Conservation (phyloP, 2,113 vertebrate species). For the Antechinus stuartii region DNA sequence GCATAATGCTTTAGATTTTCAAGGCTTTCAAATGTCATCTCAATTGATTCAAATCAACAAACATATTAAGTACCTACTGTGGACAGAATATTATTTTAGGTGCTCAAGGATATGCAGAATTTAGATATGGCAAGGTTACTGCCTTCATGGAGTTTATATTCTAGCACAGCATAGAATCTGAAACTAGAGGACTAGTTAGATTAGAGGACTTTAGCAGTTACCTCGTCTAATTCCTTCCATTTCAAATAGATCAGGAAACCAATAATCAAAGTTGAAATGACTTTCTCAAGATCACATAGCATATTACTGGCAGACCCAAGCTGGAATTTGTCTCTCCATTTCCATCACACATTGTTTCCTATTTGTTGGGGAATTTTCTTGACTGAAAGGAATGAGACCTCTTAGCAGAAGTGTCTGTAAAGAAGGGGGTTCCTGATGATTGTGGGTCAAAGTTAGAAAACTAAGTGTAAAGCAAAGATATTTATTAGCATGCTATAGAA, state of each 20-base stretch:
- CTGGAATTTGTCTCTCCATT: not conserved
- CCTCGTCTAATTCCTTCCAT: not conserved
- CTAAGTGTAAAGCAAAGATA: not conserved
- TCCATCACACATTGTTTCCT: not conserved
- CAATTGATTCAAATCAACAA: not conserved
- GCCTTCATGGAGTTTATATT: not conserved
- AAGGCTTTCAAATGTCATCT: not conserved
- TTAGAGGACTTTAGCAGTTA: not conserved
- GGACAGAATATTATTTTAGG: not conserved
- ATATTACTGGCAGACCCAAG: not conserved
- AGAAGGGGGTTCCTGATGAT: not conserved
- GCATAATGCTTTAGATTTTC: not conserved
- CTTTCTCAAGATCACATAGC: not conserved
- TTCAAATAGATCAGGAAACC: not conserved
- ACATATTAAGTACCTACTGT: not conserved
- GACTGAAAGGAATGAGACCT: not conserved
- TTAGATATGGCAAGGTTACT: not conserved
- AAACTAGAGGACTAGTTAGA: not conserved
- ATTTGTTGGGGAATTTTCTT: not conserved
- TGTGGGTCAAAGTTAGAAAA: not conserved
- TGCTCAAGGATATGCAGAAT: not conserved
- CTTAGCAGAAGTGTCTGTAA: not conserved
- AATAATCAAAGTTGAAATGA: not conserved
- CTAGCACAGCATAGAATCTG: not conserved
- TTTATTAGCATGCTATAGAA: not conserved